phyloP scores from a whole-genome alignment of 2,113 vertebrate species.

The Cheirogaleus medius region DNA sequence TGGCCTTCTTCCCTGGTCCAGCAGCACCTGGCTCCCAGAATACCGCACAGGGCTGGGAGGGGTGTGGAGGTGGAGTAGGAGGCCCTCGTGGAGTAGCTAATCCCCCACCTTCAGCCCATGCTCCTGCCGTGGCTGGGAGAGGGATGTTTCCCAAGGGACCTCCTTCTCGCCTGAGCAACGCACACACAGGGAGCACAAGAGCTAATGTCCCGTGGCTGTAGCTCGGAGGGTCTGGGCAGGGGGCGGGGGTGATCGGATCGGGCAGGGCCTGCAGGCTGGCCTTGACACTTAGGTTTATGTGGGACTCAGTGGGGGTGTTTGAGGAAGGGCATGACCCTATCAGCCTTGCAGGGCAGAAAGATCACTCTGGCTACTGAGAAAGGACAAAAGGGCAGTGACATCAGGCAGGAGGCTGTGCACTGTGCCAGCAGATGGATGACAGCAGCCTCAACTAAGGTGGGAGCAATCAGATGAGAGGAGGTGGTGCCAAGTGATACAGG shows the following conservation, averaged over 20 bases:
- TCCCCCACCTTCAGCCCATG: not conserved
- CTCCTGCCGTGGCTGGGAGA: not conserved
- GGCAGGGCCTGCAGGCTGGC: not conserved
- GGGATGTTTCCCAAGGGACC: not conserved
- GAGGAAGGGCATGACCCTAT: not conserved
- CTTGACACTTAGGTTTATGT: not conserved
- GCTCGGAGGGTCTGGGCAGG: not conserved
- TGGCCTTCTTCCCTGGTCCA: not conserved
- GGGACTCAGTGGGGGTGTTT: not conserved
- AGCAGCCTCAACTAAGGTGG: not conserved
- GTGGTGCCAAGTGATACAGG: not conserved
- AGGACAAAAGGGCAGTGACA: not conserved
- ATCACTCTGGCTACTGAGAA: not conserved
- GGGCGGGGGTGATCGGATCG: not conserved
- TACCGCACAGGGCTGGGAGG: not conserved
- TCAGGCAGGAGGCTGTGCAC: not conserved
- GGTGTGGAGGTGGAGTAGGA: not conserved
- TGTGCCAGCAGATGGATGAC: too few species aligned
- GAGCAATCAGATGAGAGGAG: too few species aligned
- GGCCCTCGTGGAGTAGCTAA: not conserved
- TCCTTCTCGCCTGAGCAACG: not conserved
- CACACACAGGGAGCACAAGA: not conserved
- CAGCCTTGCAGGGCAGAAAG: not conserved
- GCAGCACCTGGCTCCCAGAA: not conserved
- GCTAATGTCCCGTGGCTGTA: not conserved